Percentiles rank a stretch among this genome's conserved stretches.
phyloP scores from a whole-genome alignment of 2,888 invertebrate species.

The Lepetodrilus schrolli region DNA sequence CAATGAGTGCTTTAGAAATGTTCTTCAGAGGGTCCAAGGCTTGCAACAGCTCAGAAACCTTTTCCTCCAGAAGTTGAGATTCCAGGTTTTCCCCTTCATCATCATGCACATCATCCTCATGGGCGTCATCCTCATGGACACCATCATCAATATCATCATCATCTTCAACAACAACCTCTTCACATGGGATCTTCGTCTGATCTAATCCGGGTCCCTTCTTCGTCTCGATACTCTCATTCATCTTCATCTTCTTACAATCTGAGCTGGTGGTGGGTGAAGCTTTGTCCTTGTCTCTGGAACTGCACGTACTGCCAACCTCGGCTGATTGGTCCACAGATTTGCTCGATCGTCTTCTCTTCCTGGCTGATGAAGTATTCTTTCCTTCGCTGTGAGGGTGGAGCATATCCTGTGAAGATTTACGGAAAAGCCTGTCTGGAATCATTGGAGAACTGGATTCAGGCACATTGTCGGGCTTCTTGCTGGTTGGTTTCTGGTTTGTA shows the following conservation, averaged over 20 bases:
- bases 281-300: background rate
- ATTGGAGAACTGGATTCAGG: too few relatives aligned
- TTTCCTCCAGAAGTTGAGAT: background rate
- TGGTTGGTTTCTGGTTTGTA: background rate
- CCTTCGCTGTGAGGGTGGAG: background rate
- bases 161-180: background rate
- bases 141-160: background rate
- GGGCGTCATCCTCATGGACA: background rate
- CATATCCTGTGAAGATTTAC: too few relatives aligned
- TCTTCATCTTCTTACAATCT: too few relatives aligned
- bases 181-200: too few relatives aligned
- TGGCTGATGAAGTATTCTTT: too few relatives aligned
- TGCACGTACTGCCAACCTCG: background rate
- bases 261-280: background rate
- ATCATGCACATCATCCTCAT: background rate
- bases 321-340: background rate
- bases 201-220: background rate
- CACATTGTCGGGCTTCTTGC: too few relatives aligned
- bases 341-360: background rate
- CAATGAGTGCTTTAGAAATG: slow-evolving; percentile 4
- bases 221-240: too few relatives aligned
- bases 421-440: too few relatives aligned
- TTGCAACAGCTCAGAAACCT: background rate
- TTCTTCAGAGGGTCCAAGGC: slow-evolving; percentile 14
- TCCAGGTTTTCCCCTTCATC: background rate